These are phyloP conservation scores for Harpagifer antarcticus DNA, from an alignment of 2,797 vertebrate genomes.

Conservation along the genomic window DNA sequence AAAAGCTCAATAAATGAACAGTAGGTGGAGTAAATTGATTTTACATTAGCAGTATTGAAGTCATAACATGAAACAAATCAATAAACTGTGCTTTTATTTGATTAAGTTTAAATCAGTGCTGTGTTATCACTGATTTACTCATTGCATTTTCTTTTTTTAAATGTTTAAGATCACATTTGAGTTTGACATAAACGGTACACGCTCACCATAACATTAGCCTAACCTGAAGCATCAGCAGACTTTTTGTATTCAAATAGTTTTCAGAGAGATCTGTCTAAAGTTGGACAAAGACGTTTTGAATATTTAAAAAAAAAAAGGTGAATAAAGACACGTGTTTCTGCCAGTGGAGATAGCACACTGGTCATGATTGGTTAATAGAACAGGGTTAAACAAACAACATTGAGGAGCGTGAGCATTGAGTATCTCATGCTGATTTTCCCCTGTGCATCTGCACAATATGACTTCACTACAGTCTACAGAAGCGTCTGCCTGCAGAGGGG, in stretches of 20 bases:
- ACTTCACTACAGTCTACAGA: background rate
- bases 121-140: background rate
- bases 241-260: too few relatives aligned
- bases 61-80: constrained; percentile 40
- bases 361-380: background rate
- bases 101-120: background rate
- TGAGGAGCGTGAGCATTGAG: background rate
- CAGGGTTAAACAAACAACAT: background rate
- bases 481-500: background rate
- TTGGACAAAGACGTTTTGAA: background rate
- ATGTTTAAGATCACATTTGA: too few relatives aligned
- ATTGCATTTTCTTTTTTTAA: too few relatives aligned
- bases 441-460: constrained; percentile 1
- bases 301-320: background rate
- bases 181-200: too few relatives aligned
- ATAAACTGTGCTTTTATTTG: constrained; percentile 28
- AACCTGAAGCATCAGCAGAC: too few relatives aligned
- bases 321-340: background rate
- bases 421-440: background rate
- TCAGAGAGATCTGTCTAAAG: background rate
- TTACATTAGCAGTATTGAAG: constrained; percentile 33
- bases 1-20: constrained; percentile 23
- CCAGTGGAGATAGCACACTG: background rate
- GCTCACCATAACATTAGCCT: too few relatives aligned
- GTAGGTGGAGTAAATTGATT: constrained; percentile 17